Evolutionary conservation across 2,888 invertebrate species (phyloP).

Genomic region (Campaea margaritaria): DNA sequence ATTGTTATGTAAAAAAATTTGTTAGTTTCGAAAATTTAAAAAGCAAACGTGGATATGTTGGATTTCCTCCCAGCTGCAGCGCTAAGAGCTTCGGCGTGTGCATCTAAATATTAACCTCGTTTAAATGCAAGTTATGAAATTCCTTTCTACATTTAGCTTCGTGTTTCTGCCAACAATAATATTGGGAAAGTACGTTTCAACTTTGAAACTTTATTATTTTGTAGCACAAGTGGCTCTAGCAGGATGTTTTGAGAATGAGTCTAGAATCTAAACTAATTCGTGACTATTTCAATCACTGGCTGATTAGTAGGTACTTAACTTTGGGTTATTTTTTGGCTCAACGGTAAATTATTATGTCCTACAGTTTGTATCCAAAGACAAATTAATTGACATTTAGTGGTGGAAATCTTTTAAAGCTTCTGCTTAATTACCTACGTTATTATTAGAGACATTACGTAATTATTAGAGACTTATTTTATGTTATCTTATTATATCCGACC

Average conservation of each 20-base stretch:
- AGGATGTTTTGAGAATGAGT: neutral
- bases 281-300: neutral
- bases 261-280: neutral
- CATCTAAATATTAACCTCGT: constrained; percentile 41
- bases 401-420: too few species aligned
- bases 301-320: neutral
- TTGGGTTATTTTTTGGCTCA: neutral
- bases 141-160: constrained; percentile 37
- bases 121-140: constrained; percentile 36
- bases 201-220: constrained; percentile 10
- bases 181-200: constrained; percentile 12
- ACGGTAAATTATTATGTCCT: neutral
- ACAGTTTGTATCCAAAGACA: neutral
- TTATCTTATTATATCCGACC: too few species aligned
- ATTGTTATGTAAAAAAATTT: too few species aligned
- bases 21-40: too few species aligned
- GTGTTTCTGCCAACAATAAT: constrained; percentile 26
- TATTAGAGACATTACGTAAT: too few species aligned
- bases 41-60: too few species aligned
- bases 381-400: neutral
- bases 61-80: constrained; percentile 31
- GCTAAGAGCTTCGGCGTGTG: constrained; percentile 31
- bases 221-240: neutral
- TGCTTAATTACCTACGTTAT: too few species aligned
- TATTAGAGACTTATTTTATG: too few species aligned